phyloP scores from a whole-genome alignment of 2,797 vertebrate genomes.

The Coregonus suidteri region DNA sequence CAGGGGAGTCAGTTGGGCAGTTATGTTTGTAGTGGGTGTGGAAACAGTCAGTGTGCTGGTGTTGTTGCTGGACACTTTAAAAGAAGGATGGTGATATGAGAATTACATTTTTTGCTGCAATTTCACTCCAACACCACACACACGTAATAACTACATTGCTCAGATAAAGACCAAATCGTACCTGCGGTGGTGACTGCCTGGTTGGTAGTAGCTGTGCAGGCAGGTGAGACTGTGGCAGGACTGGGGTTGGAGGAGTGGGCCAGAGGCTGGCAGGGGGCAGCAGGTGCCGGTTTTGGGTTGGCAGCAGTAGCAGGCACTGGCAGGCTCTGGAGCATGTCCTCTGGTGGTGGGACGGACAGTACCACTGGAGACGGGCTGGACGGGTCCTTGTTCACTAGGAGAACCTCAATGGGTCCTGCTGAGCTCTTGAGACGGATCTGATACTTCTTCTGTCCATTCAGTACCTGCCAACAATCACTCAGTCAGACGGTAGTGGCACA shows the following conservation, averaged over 20 bases:
- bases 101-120: not conserved
- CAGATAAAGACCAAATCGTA: slow-evolving; percentile 13
- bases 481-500: not conserved
- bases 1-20: slow-evolving; percentile 30
- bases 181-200: slow-evolving; percentile 55
- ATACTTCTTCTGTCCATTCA: slow-evolving; percentile 94
- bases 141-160: not conserved
- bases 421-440: slow-evolving; percentile 96
- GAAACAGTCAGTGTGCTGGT: slow-evolving; percentile 56
- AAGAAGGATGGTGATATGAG: not conserved
- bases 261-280: slow-evolving; percentile 5
- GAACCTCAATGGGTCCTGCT: slow-evolving; percentile 92
- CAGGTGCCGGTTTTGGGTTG: slow-evolving; percentile 63
- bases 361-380: slow-evolving; percentile 92
- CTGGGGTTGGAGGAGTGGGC: slow-evolving; percentile 61
- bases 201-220: slow-evolving; percentile 61
- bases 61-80: slow-evolving; percentile 53
- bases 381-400: slow-evolving; percentile 96
- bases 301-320: slow-evolving; percentile 66
- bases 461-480: slow-evolving; percentile 70
- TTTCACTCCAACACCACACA: no score
- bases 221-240: slow-evolving; percentile 42
- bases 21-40: slow-evolving; percentile 43
- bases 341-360: slow-evolving; percentile 94
- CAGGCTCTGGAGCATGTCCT: slow-evolving; percentile 88